Percentiles rank a stretch among this genome's conserved stretches.
These are phyloP conservation scores for Bombylius discolor DNA, from an alignment of 2,888 invertebrate species.

Conservation along the genomic window DNA sequence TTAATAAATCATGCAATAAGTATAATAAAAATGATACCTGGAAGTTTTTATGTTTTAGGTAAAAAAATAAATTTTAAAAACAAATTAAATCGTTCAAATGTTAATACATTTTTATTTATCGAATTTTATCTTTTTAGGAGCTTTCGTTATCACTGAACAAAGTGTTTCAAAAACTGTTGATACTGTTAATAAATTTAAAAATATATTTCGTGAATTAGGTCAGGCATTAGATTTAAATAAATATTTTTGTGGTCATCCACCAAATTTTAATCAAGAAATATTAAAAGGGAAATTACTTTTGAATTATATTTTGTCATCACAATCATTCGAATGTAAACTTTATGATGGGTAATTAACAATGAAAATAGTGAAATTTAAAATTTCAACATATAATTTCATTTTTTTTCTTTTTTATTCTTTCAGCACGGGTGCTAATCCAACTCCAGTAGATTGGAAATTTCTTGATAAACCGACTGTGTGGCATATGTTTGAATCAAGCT, in stretches of 20 bases:
- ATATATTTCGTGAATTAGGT: slow-evolving; percentile 11
- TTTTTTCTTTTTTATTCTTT: too few species aligned
- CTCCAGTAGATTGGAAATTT: slow-evolving; percentile 67
- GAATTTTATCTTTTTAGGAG: slow-evolving; percentile 32
- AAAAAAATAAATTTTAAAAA: slow-evolving; percentile 7
- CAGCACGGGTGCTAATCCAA: slow-evolving; percentile 23
- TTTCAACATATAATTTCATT: not conserved
- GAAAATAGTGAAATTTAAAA: too few species aligned
- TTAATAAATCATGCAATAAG: slow-evolving; percentile 75
- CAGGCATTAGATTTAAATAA: not conserved
- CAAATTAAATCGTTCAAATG: not conserved
- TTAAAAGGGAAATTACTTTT: not conserved
- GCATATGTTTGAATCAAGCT: slow-evolving; percentile 61
- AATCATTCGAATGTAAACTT: not conserved
- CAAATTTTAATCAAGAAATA: not conserved
- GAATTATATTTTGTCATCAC: not conserved
- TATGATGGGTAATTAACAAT: not conserved
- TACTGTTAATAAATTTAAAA: slow-evolving; percentile 7
- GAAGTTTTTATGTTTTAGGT: slow-evolving; percentile 76
- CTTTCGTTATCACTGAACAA: slow-evolving; percentile 56
- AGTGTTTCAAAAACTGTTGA: slow-evolving; percentile 40
- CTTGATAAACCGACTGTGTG: slow-evolving; percentile 56
- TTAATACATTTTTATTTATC: not conserved
- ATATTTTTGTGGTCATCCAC: not conserved
- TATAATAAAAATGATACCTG: slow-evolving; percentile 80